Evolutionary conservation across 2,113 vertebrate genomes (phyloP), one percentile per base, ranked within the genome.

Genomic region (Octodon degus): DNA sequence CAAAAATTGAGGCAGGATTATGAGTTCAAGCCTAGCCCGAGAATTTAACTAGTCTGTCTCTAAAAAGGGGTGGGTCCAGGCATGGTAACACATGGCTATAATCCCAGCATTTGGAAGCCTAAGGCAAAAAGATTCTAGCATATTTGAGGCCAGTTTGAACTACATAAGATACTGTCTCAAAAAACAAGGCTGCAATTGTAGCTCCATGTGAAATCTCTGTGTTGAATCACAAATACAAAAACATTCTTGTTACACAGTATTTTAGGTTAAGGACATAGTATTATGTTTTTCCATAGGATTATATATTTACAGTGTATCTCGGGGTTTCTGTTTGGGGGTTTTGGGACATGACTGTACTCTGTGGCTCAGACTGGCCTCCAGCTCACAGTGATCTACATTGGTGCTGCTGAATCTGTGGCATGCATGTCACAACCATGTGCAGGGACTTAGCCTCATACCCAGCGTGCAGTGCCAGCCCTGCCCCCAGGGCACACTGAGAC

Each of bases 201-300:
- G 40, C 47, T 34, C 32, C 53, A 8, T 55, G 50, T 20, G 30
- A 80, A 80, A 53, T 17, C 30, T 10, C 30, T 80, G 77, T 8
- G 17, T 55, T 80, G 30, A 80, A 55, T 34, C 50, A 53, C 16
- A 53, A 80, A 53, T 55, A 34, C 13, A 77, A 43, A 58, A 58
- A 81, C 11, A 62, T 83, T 90, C 76, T 92, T 96, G 43, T 20
- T 94, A n/a, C 74, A n/a, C 30, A 63, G 12, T 81, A 87, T 81
- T 72, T 87, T 96, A 91, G 32, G 60, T 43, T 58, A 77, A 13
- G n/a, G n/a, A 4, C 77, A 50, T 50, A 68, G 43, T 27, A 70
- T 77, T 91, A 8, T 58, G 10, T 82, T 94, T 47, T 92, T 93
- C 40, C 37, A 20, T 93, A 32, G 40, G 22, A 53, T 77, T 85